phyloP scores from a whole-genome alignment of 2,113 vertebrate species.

The Isurus oxyrinchus region DNA sequence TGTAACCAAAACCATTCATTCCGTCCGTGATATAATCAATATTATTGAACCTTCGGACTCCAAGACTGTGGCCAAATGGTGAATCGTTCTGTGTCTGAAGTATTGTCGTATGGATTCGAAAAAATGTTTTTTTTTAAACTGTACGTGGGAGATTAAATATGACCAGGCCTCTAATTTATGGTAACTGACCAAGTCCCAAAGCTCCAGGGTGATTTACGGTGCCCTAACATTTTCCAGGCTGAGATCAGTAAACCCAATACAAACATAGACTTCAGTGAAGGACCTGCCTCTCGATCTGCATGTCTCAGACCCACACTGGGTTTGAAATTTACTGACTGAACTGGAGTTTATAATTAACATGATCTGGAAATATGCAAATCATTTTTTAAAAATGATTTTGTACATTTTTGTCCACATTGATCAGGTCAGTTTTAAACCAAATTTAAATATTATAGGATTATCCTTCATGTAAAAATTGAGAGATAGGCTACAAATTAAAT shows the following conservation, averaged over 20 bases:
- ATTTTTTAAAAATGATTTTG: neutral
- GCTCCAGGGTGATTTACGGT: neutral
- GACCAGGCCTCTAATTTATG: neutral
- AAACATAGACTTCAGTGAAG: neutral
- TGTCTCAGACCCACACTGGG: neutral
- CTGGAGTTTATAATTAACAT: neutral
- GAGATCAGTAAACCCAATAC: neutral
- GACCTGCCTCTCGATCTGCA: neutral
- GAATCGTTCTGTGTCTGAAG: neutral
- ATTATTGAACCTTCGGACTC: neutral
- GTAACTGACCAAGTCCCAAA: neutral
- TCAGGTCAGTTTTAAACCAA: neutral
- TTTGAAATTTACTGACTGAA: neutral
- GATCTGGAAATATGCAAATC: neutral
- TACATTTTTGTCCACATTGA: neutral
- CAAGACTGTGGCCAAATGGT: neutral
- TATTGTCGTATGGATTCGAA: neutral
- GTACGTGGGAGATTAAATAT: neutral
- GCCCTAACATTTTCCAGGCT: neutral
- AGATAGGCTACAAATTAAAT: neutral
- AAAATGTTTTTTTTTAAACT: neutral
- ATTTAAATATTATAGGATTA: neutral
- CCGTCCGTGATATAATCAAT: neutral
- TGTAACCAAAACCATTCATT: neutral
- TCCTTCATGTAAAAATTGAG: neutral